A percentile compares a stretch with the other conserved stretches of the same genome.
phyloP scores from a whole-genome alignment of 2,797 vertebrate species.

The Melanotaenia trifasciata region DNA sequence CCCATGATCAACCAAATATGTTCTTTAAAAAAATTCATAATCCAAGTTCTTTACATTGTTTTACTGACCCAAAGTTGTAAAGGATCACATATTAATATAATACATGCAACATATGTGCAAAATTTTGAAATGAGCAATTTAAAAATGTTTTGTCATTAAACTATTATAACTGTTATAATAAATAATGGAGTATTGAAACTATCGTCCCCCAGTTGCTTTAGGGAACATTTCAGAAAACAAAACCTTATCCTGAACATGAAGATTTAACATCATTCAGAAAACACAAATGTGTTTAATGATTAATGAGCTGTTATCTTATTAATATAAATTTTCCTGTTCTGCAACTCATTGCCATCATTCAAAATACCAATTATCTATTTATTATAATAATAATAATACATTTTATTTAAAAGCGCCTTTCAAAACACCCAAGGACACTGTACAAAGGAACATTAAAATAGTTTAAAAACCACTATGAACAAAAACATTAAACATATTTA shows the following conservation, averaged over 20 bases:
- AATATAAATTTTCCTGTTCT: background rate
- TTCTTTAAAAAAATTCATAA: background rate
- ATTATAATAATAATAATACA: no score
- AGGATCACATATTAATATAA: background rate
- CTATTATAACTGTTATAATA: no score
- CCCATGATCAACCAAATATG: background rate
- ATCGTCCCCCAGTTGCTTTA: background rate
- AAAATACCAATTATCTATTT: no score
- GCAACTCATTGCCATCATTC: background rate
- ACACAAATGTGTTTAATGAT: background rate
- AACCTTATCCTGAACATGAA: no score
- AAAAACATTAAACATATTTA: background rate
- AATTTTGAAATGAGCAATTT: background rate
- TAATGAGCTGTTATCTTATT: background rate
- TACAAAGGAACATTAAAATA: no score
- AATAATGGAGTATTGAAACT: background rate
- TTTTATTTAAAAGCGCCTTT: no score
- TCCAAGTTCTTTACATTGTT: background rate
- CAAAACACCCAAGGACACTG: no score
- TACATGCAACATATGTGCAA: background rate
- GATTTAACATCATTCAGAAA: no score
- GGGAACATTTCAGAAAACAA: no score
- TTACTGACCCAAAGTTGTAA: background rate
- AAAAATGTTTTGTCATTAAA: no score
- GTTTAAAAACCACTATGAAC: no score